Conservation (phyloP, 2,888 invertebrate species). For the Ptycholaimellus sp. region DNA sequence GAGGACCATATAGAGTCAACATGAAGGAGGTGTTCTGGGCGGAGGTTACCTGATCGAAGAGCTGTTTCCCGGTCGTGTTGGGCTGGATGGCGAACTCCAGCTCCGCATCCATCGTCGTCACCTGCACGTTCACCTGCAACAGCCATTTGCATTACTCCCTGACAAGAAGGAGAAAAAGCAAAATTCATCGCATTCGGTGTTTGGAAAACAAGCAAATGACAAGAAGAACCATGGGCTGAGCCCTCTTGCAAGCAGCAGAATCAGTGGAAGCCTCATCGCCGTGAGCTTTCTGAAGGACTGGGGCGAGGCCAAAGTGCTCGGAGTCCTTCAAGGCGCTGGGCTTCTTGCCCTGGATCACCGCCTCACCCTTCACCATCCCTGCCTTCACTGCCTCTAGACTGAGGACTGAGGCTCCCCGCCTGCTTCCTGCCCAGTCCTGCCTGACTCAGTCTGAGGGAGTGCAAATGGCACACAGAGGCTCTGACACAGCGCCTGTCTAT, state of each 20-base stretch:
- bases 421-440: too few species aligned
- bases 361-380: neutral
- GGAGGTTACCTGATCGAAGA: constrained; percentile 60
- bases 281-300: neutral
- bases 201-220: too few species aligned
- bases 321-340: neutral
- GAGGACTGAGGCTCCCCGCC: too few species aligned
- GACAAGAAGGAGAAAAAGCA: neutral
- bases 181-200: neutral
- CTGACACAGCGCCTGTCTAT: too few species aligned
- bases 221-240: too few species aligned
- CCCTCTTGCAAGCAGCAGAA: too few species aligned
- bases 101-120: constrained; percentile 99
- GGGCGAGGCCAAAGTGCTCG: neutral
- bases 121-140: constrained; percentile 73
- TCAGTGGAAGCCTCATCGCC: too few species aligned
- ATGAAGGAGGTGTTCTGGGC: too few species aligned
- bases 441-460: too few species aligned
- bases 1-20: too few species aligned
- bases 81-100: constrained; percentile 99
- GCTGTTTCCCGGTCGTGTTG: constrained; percentile 94
- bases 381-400: too few species aligned
- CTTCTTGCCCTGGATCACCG: neutral
- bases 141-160: neutral
- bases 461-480: too few species aligned